These are phyloP conservation scores for Thymelicus acteon DNA, from an alignment of 2,888 invertebrate species.

Conservation along the genomic window DNA sequence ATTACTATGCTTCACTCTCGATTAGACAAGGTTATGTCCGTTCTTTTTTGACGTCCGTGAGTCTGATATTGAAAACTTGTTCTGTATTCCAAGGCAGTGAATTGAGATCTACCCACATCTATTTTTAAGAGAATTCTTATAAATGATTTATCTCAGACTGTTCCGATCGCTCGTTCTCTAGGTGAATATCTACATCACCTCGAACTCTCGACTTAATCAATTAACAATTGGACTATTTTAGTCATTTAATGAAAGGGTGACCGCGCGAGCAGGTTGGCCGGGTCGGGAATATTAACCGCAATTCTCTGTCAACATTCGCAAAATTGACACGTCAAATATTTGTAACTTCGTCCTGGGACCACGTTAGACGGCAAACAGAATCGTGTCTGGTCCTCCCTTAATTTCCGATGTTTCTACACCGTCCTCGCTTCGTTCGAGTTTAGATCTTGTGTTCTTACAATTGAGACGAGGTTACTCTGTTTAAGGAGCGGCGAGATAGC, in stretches of 20 bases:
- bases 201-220: slow-evolving; percentile 62
- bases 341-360: slow-evolving; percentile 84
- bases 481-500: slow-evolving; percentile 63
- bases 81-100: no score
- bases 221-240: slow-evolving; percentile 79
- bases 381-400: slow-evolving; percentile 84
- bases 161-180: slow-evolving; percentile 25
- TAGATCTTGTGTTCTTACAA: slow-evolving; percentile 49
- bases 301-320: slow-evolving; percentile 85
- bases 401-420: slow-evolving; percentile 82
- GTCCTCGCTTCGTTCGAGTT: slow-evolving; percentile 42
- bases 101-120: not conserved
- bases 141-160: slow-evolving; percentile 22
- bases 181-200: slow-evolving; percentile 50
- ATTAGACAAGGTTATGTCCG: no score
- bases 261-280: slow-evolving; percentile 71
- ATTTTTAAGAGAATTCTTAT: not conserved
- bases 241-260: slow-evolving; percentile 81
- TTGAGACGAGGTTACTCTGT: slow-evolving; percentile 61
- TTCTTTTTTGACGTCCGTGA: no score
- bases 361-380: slow-evolving; percentile 84
- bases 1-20: no score
- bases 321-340: slow-evolving; percentile 86
- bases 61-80: no score
- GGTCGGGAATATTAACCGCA: slow-evolving; percentile 83